phyloP scores from a whole-genome alignment of 2,888 invertebrate species.

The Suillia variegata region DNA sequence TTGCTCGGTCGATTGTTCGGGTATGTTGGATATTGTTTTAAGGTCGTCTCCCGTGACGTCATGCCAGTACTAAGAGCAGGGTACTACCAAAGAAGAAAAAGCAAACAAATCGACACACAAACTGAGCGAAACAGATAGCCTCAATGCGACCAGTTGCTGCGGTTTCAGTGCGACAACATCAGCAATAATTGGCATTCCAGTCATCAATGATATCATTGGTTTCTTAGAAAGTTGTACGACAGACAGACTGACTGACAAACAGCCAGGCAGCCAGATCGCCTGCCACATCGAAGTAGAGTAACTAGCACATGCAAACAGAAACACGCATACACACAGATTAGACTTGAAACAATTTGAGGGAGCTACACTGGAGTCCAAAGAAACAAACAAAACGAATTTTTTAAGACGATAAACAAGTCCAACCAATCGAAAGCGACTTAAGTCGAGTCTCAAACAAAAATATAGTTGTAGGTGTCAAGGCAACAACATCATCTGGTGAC shows the following conservation, averaged over 20 bases:
- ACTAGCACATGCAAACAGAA: too few species aligned
- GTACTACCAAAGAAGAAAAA: too few species aligned
- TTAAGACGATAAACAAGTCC: neutral
- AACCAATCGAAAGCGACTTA: neutral
- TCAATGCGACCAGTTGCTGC: too few species aligned
- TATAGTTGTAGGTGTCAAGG: slow-evolving; percentile 20
- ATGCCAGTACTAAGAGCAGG: slow-evolving; percentile 20
- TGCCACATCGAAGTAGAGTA: neutral
- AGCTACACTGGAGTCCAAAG: neutral
- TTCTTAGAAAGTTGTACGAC: slow-evolving; percentile 32
- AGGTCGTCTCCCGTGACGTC: slow-evolving; percentile 22
- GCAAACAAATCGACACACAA: neutral
- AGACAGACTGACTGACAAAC: neutral
- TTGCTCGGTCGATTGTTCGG: slow-evolving; percentile 5
- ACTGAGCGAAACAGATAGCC: neutral
- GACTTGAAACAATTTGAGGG: neutral
- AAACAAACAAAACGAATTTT: neutral
- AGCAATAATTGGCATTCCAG: slow-evolving; percentile 15
- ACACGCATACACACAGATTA: neutral
- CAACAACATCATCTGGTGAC: slow-evolving; percentile 18
- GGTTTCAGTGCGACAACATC: neutral
- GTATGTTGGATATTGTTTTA: slow-evolving; percentile 16
- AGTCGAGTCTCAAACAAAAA: neutral
- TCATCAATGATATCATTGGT: slow-evolving; percentile 32
- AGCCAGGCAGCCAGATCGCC: neutral